Base-by-base conservation (phyloP, 2,113 vertebrate genomes). In the Pelecanoides urinatrix region DNA sequence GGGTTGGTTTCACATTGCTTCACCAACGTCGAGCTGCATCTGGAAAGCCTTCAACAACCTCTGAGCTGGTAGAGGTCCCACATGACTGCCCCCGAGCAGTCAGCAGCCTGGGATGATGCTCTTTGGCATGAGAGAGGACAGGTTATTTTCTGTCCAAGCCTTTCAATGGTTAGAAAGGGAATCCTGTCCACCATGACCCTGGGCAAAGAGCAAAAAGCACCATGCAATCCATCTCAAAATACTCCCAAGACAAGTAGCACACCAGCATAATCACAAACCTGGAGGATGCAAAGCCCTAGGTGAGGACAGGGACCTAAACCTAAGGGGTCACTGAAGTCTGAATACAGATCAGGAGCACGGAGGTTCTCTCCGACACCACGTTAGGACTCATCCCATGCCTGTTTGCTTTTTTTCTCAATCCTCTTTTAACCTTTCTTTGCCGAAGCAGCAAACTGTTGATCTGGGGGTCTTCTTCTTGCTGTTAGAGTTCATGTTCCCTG, bases 151-250 rank as follows among this genome's bases (percentile, higher is more conserved):
- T 58, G 16, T 3, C n/a, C 45, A 77, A 73, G 38, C 32, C 49
- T 84, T 70, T 74, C 47, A 23, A 23, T 36, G 15, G 15, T 42
- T n/a, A 67, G 52, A 55, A 81, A 49, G 38, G 16, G 14, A 87
- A 72, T 26, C 13, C 38, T 59, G 22, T 11, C 29, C 32, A 52
- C 38, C 32, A 6, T 0, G 10, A n/a, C 44, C 18, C 5, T 3
- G 30, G 23, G 21, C 10, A 55, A 92, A 63, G 63, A 32, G 29
- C 19, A 61, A n/a, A 72, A 71, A 42, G 6, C 52, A 58, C 36
- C 0, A 0, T 8, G 21, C 5, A 36, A 40, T 25, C 17, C 25
- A 26, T 5, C 30, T 18, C 42, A 27, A 85, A 83, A 74, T 4
- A 58, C 23, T 84, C 53, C 55, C 0, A 0, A 49, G 38, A 32